Percentiles rank a stretch among this genome's conserved stretches.
phyloP scores from a whole-genome alignment of 2,797 vertebrate species.

The Spondyliosoma cantharus region DNA sequence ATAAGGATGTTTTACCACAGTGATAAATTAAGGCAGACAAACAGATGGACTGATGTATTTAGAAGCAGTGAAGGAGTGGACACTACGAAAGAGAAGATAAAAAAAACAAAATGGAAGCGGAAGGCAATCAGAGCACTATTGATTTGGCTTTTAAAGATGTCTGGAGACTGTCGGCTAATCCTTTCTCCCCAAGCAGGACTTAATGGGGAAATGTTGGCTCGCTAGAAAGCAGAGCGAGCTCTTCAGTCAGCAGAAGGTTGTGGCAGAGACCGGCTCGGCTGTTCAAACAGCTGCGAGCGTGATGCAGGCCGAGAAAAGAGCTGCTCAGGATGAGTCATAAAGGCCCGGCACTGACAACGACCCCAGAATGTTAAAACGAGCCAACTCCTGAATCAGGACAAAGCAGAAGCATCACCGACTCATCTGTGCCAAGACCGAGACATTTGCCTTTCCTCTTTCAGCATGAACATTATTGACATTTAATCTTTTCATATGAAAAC shows the following conservation, averaged over 20 bases:
- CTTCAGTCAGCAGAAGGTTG: conserved; percentile 27
- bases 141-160: conserved; percentile 65
- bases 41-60: background rate
- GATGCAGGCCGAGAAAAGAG: conserved; percentile 39
- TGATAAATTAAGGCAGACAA: background rate
- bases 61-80: conserved; percentile 14
- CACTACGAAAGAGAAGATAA: conserved; percentile 3
- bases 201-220: conserved; percentile 64
- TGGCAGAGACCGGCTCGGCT: conserved; percentile 34
- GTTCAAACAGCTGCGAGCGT: conserved; percentile 57
- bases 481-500: background rate
- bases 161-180: conserved; percentile 57
- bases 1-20: background rate
- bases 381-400: conserved; percentile 18
- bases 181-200: conserved; percentile 38
- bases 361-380: conserved; percentile 45
- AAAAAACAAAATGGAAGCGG: conserved; percentile 36
- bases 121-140: conserved; percentile 57
- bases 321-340: conserved; percentile 63
- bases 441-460: conserved; percentile 14
- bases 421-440: conserved; percentile 7
- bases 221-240: conserved; percentile 40
- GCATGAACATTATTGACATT: conserved; percentile 12
- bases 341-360: conserved; percentile 28
- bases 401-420: conserved; percentile 45